These are phyloP conservation scores for Silurus lanzhouensis DNA, from an alignment of 2,797 vertebrate species.

Conservation along the genomic window DNA sequence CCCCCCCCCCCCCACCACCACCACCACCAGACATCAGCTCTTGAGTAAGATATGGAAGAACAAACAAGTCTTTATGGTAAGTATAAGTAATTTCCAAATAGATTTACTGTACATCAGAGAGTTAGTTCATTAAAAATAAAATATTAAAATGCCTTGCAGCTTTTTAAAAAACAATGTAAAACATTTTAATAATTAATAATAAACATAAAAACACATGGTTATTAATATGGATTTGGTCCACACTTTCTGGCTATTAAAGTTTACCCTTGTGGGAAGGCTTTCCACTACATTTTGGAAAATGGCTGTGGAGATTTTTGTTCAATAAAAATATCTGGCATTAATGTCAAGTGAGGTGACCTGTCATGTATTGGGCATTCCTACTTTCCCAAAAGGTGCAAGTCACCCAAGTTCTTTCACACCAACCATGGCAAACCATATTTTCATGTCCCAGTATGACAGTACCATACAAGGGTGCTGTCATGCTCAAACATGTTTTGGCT, in stretches of 20 bases:
- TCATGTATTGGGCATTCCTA: background rate
- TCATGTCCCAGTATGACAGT: background rate
- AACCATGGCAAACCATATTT: background rate
- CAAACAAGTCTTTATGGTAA: conserved; percentile 1
- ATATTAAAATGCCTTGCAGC: background rate
- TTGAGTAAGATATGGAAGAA: conserved; percentile 11
- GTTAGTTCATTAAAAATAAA: background rate
- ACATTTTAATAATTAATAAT: background rate
- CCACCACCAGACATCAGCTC: conserved; percentile 12
- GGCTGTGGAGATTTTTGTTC: background rate
- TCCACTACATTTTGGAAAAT: background rate
- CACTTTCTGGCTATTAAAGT: background rate
- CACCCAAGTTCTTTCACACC: background rate
- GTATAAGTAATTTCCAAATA: background rate
- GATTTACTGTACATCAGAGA: background rate
- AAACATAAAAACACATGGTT: background rate
- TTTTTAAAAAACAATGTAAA: background rate
- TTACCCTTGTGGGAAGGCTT: background rate
- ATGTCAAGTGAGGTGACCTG: background rate
- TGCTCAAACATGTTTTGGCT: background rate
- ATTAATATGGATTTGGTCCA: background rate
- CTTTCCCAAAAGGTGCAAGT: background rate
- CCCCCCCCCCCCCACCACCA: background rate
- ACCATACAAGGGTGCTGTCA: background rate
- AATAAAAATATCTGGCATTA: background rate